A percentile compares a stretch with the other conserved stretches of the same genome.
Evolutionary conservation across 2,888 invertebrate species (phyloP).

Genomic region (Phengaris alcon): DNA sequence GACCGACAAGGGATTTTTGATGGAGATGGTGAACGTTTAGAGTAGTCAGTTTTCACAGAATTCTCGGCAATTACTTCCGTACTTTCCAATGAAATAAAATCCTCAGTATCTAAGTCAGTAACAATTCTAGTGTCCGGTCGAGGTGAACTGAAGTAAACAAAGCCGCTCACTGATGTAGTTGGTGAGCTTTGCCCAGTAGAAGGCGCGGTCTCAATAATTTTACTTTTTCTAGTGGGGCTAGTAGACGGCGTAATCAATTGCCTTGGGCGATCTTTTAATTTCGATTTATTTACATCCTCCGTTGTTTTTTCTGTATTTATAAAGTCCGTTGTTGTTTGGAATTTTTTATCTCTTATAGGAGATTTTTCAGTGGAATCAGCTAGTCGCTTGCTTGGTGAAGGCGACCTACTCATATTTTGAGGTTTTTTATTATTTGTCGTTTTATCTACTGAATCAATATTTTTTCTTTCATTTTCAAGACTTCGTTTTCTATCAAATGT

Average conservation of each 20-base stretch:
- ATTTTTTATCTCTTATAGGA: slow-evolving; percentile 49
- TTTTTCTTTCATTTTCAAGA: slow-evolving; percentile 31
- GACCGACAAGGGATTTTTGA: slow-evolving; percentile 68
- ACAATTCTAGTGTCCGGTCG: slow-evolving; percentile 51
- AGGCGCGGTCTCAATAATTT: slow-evolving; percentile 54
- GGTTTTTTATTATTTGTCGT: background rate
- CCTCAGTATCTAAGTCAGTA: slow-evolving; percentile 62
- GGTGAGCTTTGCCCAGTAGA: slow-evolving; percentile 75
- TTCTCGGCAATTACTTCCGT: slow-evolving; percentile 39
- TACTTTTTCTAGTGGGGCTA: slow-evolving; percentile 71
- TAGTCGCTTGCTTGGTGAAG: slow-evolving; percentile 15
- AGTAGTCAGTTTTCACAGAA: background rate
- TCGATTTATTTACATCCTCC: slow-evolving; percentile 55
- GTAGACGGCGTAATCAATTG: slow-evolving; percentile 72
- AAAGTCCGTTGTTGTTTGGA: slow-evolving; percentile 56
- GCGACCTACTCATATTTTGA: background rate
- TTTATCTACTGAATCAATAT: background rate
- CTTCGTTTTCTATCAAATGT: slow-evolving; percentile 48
- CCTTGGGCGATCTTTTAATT: slow-evolving; percentile 54
- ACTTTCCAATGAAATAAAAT: slow-evolving; percentile 43
- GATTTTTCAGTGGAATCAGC: slow-evolving; percentile 53
- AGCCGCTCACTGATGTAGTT: slow-evolving; percentile 78
- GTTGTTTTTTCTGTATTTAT: slow-evolving; percentile 54
- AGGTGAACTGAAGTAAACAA: slow-evolving; percentile 68
- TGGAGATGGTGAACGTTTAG: slow-evolving; percentile 54